Evolutionary conservation across 1,140 invertebrate genomes (phyloP), one percentile per base, ranked within the genome.

Genomic region (Dendrolimus kikuchii): DNA sequence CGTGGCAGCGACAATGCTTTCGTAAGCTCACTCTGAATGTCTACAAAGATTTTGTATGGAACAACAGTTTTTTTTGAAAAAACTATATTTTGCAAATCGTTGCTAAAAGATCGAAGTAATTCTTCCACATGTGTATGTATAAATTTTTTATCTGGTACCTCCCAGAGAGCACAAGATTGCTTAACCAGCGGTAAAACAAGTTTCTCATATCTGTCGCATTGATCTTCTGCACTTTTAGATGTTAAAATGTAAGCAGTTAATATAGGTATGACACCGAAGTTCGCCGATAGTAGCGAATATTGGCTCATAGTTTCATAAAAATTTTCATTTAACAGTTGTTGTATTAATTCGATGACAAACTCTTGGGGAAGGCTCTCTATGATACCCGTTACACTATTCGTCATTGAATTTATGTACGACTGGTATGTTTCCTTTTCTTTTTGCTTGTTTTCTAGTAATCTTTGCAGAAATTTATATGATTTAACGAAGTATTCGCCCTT

Each of bases 401-500:
- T 23, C 23, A 23, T 23, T 3, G 23, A 23, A 23, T 23, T 23
- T 1, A 23, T 23, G 3, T 23, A 23, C 23, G 23, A 23, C 23
- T 23, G 23, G 23, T 23, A 23, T 23, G 23, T 23, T 23, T 23
- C 23, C 23, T 23, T 23, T 23, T 23, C 23, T 23, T 23, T 23
- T 23, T 23, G 23, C 23, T 23, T 57, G n/a, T 53, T 55, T 5
- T 37, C 6, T 36, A 60, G 42, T 9, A 73, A 46, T 7, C 48
- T 59, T 61, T 75, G 63, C 9, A 77, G 59, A 51, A 74, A 71
- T 10, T 57, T 66, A 47, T 73, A 77, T 52, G 62, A 54, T 45
- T 71, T 77, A n/a, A 71, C 52, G 42, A 68, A 66, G 46, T 55
- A 78, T 9, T 55, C 41, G 36, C 68, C 49, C 54, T 57, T 66